Conservation (phyloP, 1,140 invertebrate genomes). For the Penaeus chinensis region DNA sequence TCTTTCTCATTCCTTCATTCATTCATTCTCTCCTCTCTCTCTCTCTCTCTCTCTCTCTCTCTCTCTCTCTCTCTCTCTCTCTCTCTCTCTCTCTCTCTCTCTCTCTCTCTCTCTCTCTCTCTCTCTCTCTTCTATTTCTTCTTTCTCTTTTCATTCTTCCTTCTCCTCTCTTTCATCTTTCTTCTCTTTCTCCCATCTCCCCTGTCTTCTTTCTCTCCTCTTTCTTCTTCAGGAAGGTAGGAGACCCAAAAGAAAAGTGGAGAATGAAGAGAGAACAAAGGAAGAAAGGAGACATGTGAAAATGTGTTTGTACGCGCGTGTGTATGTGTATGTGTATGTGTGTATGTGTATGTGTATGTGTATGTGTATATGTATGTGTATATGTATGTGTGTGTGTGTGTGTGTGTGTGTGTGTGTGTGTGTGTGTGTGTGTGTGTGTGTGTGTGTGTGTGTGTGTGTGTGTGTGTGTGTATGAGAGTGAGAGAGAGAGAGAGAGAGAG, state of each 20-base stretch:
- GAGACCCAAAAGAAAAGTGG: neutral
- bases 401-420: neutral
- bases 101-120: neutral
- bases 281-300: neutral
- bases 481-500: neutral
- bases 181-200: neutral
- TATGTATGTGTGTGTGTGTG: neutral
- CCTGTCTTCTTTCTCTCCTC: neutral
- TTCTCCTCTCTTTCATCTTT: neutral
- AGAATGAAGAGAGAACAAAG: neutral
- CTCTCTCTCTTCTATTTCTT: neutral
- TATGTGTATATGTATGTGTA: too few species aligned
- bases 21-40: neutral
- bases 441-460: neutral
- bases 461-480: neutral
- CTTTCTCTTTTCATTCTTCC: neutral
- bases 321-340: neutral
- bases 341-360: too few species aligned
- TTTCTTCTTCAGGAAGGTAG: neutral
- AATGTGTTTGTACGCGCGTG: neutral
- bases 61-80: neutral
- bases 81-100: neutral
- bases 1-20: too few species aligned
- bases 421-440: neutral
- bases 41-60: neutral